Evolutionary conservation across 2,888 invertebrate genomes (phyloP), one percentile per base, ranked within the genome.

Genomic region (Dicranocentrus wangi): DNA sequence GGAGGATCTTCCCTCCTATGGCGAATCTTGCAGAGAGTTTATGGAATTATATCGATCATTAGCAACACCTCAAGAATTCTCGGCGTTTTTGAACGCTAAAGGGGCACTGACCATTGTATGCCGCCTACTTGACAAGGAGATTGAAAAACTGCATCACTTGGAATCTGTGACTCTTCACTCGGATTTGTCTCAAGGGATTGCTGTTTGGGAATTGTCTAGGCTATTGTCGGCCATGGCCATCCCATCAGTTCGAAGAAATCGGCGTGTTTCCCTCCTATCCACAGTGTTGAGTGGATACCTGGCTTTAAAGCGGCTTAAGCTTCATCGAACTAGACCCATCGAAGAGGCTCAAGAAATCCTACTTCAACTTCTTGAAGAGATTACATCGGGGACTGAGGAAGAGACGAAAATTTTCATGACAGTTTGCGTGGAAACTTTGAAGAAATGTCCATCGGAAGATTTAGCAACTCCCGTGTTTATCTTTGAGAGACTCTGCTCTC

Each of bases 321-420:
- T 98, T 47, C 98, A 98, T 89, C 91, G 98, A 80, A 98, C 98
- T 0, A 92, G 98, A 70, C 91, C 98, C 69, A 96, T 98, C 43
- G 98, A 84, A 66, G 84, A 84, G 51, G 84, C 84, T 1, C 84
- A 84, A 61, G 84, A 84, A 73, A 84, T 84, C n/a, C 47, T 84
- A 21, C 70, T 84, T n/a, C 81, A 81, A 39, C 81, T 84, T 17
- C 43, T 84, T 53, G 86, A 86, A 69, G 86, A 86, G 65, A 86
- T 86, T 23, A 86, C 85, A 13, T 81, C 88, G 92, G 95, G 97
- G 8, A 98, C 97, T 0, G 97, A 98, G 89, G 93, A 95, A 51
- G 99, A 99, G 89, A 98, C 98, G 0, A 94, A 95, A 63, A 95
- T 97, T 82, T 99, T 99, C 88, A 99, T 99, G 97, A 93, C 95